phyloP scores from a whole-genome alignment of 2,888 invertebrate species.

The Lithodes maja region DNA sequence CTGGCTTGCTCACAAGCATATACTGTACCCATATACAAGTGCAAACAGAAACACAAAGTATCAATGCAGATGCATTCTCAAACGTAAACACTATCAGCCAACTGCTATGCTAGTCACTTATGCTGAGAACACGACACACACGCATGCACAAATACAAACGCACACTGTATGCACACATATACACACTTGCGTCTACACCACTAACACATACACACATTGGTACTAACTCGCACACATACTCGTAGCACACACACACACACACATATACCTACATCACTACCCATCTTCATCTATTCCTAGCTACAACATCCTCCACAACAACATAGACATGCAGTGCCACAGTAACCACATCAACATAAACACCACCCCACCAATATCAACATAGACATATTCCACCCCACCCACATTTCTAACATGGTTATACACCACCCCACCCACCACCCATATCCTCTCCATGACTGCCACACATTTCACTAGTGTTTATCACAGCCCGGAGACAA shows the following conservation, averaged over 20 bases:
- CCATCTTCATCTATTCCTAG: not conserved
- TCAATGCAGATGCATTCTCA: not conserved
- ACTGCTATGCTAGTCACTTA: too few relatives aligned
- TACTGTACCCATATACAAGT: not conserved
- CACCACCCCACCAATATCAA: not conserved
- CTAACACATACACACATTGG: not conserved
- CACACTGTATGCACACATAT: not conserved
- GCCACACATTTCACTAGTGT: not conserved
- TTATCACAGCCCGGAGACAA: not conserved
- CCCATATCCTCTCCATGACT: not conserved
- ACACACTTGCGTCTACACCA: not conserved
- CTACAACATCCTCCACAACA: not conserved
- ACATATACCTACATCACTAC: constrained; percentile 26
- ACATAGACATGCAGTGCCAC: constrained; percentile 12
- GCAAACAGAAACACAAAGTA: not conserved
- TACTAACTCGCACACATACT: not conserved
- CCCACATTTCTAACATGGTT: not conserved
- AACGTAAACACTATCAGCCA: too few relatives aligned
- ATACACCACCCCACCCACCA: not conserved
- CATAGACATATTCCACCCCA: constrained; percentile 6
- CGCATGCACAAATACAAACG: not conserved
- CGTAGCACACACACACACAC: constrained; percentile 23
- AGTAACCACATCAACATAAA: not conserved
- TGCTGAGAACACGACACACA: not conserved
- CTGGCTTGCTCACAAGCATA: not conserved